Conservation (phyloP, 1,140 invertebrate genomes). For the Penaeus chinensis region DNA sequence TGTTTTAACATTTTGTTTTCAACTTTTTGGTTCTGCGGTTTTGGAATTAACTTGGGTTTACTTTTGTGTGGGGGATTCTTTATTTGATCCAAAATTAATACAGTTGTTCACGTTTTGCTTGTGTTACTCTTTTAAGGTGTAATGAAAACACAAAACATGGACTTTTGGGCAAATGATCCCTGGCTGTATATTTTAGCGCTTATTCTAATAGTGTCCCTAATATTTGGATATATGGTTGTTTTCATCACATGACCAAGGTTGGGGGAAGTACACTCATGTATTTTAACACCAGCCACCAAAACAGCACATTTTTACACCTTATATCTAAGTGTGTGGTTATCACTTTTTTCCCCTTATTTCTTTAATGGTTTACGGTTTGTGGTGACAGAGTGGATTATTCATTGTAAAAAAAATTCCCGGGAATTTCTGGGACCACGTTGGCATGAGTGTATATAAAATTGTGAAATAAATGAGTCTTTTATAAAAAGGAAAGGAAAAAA, state of each 20-base stretch:
- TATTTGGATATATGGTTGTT: neutral
- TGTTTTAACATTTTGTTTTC: constrained; percentile 20
- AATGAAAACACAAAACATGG: constrained; percentile 14
- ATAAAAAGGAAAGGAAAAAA: no score
- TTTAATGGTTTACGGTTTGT: no score
- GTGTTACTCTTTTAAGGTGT: constrained; percentile 24
- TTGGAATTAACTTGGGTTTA: constrained; percentile 47
- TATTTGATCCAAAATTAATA: neutral
- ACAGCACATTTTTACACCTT: no score
- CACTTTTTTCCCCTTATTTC: no score
- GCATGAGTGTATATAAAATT: no score
- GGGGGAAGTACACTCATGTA: neutral
- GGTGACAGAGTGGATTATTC: no score
- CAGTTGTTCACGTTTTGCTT: constrained; percentile 17
- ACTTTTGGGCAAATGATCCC: neutral
- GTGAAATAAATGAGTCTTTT: no score
- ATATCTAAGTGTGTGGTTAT: no score
- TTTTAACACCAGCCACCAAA: no score
- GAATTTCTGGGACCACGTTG: no score
- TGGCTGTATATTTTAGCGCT: constrained; percentile 48
- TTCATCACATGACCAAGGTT: neutral
- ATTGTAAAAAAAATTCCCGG: no score
- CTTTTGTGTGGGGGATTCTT: neutral
- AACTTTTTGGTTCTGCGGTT: constrained; percentile 1
- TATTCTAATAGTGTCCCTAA: neutral